Base-by-base conservation (phyloP, 2,888 invertebrate genomes). In the Pyralis farinalis region DNA sequence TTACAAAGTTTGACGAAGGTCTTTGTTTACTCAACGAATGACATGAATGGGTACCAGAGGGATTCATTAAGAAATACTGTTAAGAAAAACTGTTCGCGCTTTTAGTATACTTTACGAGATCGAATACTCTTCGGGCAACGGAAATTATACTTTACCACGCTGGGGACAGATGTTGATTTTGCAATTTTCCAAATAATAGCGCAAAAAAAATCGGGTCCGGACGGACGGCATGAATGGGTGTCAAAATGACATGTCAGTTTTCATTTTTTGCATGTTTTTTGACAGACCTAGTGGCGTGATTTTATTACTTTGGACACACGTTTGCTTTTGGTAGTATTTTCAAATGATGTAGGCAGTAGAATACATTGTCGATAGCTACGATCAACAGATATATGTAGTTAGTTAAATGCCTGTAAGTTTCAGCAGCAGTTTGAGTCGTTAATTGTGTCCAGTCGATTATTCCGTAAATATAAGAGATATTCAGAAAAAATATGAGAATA, bases 161-260 rank as follows among this genome's bases (percentile, higher is more conserved):
- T 35, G 25, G n/a, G 7, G 42, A 54, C 67, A 60, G 34, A 46
- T 38, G 34, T 43, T 36, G 28, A 39, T 38, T n/a, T 31, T 39
- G 2, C 1, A 1, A 29, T 4, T 25, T 5, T 28, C 16, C 37
- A 16, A 16, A 16, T 16, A 16, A 16, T 16, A 16, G 2, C 16
- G 16, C 16, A 16, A 51, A 51, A 51, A 46, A 31, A 29, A 31
- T 43, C 45, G 52, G 62, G 70, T 68, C 75, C 76, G 73, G 73
- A 69, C 76, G 72, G 71, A 62, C 71, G 70, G 79, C 58, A 79
- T 84, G 85, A 84, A 85, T 86, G 84, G n/a, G 81, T 85, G 85
- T 85, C 86, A 86, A 81, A 78, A 78, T 84, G 85, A 85, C 84
- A 77, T 75, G 82, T 69, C 73, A 76, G 68, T 76, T 78, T 66